Evolutionary conservation across 2,888 invertebrate species (phyloP), one percentile per base, ranked within the genome.

Genomic region (Margaritifera margaritifera): DNA sequence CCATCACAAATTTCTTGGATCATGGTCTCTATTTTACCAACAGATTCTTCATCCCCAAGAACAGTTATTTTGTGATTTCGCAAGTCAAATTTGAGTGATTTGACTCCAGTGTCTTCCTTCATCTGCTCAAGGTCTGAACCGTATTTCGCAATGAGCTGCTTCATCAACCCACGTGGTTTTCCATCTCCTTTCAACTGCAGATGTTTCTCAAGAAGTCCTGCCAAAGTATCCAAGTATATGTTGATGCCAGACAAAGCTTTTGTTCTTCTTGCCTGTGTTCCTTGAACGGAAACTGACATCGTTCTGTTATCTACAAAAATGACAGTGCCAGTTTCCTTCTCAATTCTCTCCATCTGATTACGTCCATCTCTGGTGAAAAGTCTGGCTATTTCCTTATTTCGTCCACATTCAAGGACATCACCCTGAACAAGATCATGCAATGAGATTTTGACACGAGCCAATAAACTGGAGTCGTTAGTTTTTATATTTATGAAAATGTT

Each of bases 121-220:
- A 86, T 42, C 24, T 62, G 67, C 11, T 78, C 72, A 19, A 82
- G 70, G 19, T 77, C 71, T 15, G 69, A 62, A 3, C 80, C 82
- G 62, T 78, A 81, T 56, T 70, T 77, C 15, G 62, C 25, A 51
- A 85, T 51, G n/a, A 86, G 57, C 11, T 70, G 73, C 69, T 83
- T 83, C 81, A 84, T 76, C 19, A 84, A 55, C 2, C 84, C 84
- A 4, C 74, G 69, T 19, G 85, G 84, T 55, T 76, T 80, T 0
- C 68, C 73, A 20, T 63, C 62, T 0, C 80, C 81, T 63, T 72
- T 77, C 22, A 86, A 68, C 15, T 27, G 24, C 1, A 83, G 22
- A 11, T 62, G 67, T 64, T 69, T 64, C 6, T 66, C 73, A n/a
- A 55, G 51, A 3, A 69, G 66, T 18, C 55, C 24, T 27, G 62